A percentile compares a stretch with the other conserved stretches of the same genome.
These are phyloP conservation scores for Gadus macrocephalus DNA, from an alignment of 2,113 vertebrate species.

Conservation along the genomic window DNA sequence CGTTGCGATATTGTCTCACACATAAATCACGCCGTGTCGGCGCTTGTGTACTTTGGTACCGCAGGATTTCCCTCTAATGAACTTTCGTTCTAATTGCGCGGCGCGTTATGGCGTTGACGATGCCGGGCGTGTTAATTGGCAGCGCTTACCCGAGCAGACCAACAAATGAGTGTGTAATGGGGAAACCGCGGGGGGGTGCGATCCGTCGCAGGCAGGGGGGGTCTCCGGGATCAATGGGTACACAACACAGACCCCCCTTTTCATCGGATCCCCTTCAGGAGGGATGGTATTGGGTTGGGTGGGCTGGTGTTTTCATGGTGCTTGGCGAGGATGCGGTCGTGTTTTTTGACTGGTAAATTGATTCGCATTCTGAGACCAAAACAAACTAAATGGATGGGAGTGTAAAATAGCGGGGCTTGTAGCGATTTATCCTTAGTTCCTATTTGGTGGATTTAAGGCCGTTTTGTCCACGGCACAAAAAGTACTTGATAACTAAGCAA, in stretches of 20 bases:
- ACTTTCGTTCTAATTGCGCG: constrained; percentile 46
- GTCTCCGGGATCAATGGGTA: constrained; percentile 32
- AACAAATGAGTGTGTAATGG: constrained; percentile 60
- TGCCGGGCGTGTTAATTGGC: constrained; percentile 54
- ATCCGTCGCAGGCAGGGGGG: constrained; percentile 45
- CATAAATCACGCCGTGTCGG: not conserved
- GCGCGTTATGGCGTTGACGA: constrained; percentile 46
- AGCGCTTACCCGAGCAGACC: constrained; percentile 50
- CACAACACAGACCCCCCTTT: constrained; percentile 17
- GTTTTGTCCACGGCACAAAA: too few species aligned
- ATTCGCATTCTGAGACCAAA: not conserved
- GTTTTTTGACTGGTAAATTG: not conserved
- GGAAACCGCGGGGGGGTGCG: constrained; percentile 46
- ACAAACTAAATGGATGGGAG: not conserved
- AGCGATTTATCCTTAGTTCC: not conserved
- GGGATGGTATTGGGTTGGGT: constrained; percentile 8
- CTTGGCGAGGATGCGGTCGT: not conserved
- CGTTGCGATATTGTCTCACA: too few species aligned
- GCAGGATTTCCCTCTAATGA: constrained; percentile 40
- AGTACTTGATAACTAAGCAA: too few species aligned
- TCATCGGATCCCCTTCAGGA: constrained; percentile 35
- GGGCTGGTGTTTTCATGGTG: not conserved
- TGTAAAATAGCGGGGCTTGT: not conserved
- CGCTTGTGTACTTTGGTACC: not conserved
- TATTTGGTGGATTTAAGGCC: not conserved